Conservation (phyloP, 2,113 vertebrate species). For the Brachypteracias leptosomus region DNA sequence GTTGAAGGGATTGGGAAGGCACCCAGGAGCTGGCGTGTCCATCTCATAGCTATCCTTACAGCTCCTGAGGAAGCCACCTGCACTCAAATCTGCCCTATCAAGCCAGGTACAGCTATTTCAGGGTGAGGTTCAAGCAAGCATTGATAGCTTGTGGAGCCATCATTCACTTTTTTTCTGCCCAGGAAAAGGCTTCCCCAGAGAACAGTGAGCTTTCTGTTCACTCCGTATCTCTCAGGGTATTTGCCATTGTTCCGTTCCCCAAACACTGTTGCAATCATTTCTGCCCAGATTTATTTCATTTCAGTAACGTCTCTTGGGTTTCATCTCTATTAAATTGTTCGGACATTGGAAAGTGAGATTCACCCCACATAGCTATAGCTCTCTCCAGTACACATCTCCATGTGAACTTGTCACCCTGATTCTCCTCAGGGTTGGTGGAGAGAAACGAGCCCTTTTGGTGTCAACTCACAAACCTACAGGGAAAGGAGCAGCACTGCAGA, state of each 20-base stretch:
- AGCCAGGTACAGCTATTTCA: not conserved
- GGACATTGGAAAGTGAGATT: constrained; percentile 13
- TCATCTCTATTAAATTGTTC: constrained; percentile 8
- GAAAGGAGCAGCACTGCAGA: not conserved
- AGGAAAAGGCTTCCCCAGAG: not conserved
- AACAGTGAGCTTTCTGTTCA: not conserved
- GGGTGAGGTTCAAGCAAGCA: not conserved
- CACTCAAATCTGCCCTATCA: not conserved
- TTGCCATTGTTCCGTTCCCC: not conserved
- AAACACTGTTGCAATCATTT: not conserved
- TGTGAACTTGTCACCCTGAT: not conserved
- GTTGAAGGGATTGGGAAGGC: not conserved
- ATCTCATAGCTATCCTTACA: not conserved
- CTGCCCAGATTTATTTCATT: constrained; percentile 36
- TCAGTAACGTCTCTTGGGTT: not conserved
- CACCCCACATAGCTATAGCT: not conserved
- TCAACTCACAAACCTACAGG: not conserved
- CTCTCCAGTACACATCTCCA: not conserved
- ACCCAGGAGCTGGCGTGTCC: accelerated
- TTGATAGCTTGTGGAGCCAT: not conserved
- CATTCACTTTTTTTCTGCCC: not conserved
- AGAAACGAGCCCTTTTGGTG: not conserved
- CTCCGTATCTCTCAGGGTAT: not conserved
- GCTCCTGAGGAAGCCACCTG: not conserved
- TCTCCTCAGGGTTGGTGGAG: not conserved